phyloP scores from a whole-genome alignment of 2,113 vertebrate species.

The Megaptera novaeangliae region DNA sequence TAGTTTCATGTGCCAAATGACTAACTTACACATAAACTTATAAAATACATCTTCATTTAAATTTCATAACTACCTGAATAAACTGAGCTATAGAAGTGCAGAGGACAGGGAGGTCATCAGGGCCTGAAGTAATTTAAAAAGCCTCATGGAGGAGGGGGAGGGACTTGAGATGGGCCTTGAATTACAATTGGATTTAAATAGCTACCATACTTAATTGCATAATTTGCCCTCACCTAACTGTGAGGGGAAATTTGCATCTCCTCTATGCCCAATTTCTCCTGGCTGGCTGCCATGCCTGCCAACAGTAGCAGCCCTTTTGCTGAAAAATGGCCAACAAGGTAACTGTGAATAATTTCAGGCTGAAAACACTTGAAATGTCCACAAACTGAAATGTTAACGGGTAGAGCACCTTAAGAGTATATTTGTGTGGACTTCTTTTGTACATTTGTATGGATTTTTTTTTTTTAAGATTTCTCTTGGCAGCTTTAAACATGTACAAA shows the following conservation, averaged over 20 bases:
- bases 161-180: neutral
- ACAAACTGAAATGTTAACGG: slow-evolving; percentile 29
- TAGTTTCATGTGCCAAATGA: neutral
- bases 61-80: slow-evolving; percentile 2
- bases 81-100: neutral
- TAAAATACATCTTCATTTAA: neutral
- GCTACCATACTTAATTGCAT: neutral
- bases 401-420: neutral
- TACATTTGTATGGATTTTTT: too few relatives aligned
- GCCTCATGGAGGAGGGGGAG: neutral
- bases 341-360: slow-evolving; percentile 38
- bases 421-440: neutral
- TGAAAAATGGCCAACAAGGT: slow-evolving; percentile 47
- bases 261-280: neutral
- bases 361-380: slow-evolving; percentile 17
- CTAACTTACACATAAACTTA: neutral
- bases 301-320: neutral
- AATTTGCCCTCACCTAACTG: slow-evolving; percentile 15
- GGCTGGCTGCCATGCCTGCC: neutral
- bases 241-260: neutral
- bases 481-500: neutral
- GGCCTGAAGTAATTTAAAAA: neutral
- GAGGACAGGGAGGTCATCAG: neutral
- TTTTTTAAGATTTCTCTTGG: neutral
- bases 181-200: neutral